These are phyloP conservation scores for Morphnarchus princeps DNA, from an alignment of 2,113 vertebrate species.

Conservation along the genomic window DNA sequence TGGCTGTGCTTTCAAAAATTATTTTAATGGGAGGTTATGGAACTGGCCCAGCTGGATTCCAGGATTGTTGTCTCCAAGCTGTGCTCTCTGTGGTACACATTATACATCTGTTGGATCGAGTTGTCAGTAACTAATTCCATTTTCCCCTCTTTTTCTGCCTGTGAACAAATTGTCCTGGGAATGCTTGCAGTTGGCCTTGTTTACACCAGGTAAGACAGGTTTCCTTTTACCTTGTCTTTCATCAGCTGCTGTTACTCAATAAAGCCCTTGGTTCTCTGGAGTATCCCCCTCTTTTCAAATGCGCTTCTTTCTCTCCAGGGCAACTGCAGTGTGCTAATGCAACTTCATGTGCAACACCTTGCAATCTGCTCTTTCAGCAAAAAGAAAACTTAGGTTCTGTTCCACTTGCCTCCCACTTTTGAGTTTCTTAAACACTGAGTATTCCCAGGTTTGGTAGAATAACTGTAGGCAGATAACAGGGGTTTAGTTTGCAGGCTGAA, in stretches of 20 bases:
- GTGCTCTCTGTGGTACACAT: background rate
- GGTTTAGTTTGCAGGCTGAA: background rate
- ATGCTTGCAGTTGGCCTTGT: slow-evolving; percentile 90
- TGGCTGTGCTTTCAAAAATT: background rate
- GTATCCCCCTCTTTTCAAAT: slow-evolving; percentile 16
- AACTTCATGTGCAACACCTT: background rate
- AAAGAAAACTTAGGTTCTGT: background rate
- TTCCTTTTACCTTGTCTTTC: slow-evolving; percentile 76
- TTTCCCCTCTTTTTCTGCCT: slow-evolving; percentile 5
- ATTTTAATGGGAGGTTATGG: background rate
- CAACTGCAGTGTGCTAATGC: background rate
- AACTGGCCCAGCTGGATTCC: slow-evolving; percentile 45
- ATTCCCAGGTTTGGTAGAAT: background rate
- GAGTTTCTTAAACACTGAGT: background rate
- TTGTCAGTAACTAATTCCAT: slow-evolving; percentile 8
- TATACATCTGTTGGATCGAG: background rate
- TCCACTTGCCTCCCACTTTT: background rate
- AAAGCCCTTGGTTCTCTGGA: slow-evolving; percentile 33
- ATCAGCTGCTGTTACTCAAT: slow-evolving; percentile 71
- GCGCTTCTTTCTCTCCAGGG: background rate
- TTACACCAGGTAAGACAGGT: slow-evolving; percentile 90
- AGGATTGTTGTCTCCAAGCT: background rate
- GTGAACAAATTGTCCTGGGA: slow-evolving; percentile 55
- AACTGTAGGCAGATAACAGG: background rate
- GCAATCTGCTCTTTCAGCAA: background rate